phyloP scores from a whole-genome alignment of 1,140 invertebrate genomes.

The Periplaneta americana region DNA sequence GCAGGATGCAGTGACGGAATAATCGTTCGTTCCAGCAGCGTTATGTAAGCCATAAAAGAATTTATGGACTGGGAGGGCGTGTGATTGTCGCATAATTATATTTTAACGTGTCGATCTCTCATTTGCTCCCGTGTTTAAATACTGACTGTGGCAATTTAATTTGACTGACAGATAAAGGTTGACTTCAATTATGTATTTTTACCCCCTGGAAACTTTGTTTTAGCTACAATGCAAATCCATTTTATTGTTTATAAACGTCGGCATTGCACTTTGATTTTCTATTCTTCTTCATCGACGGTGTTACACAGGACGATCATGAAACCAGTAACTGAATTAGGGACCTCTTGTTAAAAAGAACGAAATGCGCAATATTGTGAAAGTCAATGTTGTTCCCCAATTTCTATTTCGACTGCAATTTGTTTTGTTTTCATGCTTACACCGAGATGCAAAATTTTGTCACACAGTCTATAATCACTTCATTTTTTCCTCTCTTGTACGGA shows the following conservation, averaged over 20 bases:
- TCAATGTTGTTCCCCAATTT: background rate
- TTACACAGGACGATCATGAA: background rate
- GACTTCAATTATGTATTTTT: too few relatives aligned
- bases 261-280: background rate
- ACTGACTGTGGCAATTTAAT: background rate
- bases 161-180: background rate
- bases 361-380: background rate
- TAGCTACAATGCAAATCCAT: background rate
- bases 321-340: background rate
- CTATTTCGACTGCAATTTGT: too few relatives aligned
- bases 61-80: too few relatives aligned
- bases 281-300: background rate
- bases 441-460: too few relatives aligned
- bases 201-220: background rate
- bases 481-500: too few relatives aligned
- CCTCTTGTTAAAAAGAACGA: background rate
- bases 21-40: too few relatives aligned
- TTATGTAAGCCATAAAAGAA: too few relatives aligned
- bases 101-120: background rate
- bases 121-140: background rate
- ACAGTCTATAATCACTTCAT: too few relatives aligned
- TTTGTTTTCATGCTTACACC: too few relatives aligned
- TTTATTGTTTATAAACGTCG: background rate
- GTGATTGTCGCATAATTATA: background rate
- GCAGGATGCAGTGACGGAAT: too few relatives aligned